Evolutionary conservation across 2,888 invertebrate genomes (phyloP), one percentile per base, ranked within the genome.

Genomic region (Pyrrhosoma nymphula): DNA sequence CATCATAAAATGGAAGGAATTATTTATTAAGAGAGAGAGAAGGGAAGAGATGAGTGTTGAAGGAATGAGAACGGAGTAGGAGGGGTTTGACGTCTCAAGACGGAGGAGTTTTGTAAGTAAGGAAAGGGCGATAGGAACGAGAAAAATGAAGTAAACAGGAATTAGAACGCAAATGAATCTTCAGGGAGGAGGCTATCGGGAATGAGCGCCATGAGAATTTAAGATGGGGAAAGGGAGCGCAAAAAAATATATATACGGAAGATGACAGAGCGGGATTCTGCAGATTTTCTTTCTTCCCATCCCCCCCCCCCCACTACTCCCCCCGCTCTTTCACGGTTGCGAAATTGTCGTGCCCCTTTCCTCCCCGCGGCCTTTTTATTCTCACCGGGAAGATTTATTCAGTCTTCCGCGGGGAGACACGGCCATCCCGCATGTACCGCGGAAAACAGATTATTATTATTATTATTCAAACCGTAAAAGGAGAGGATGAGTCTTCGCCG

Each of bases 111-210:
- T 26, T 69, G 69, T n/a, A 26, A 69, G 69, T 69, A n/a, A 69
- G 69, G n/a, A 23, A 26, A 47, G 20, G 82, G 82, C 35, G 82
- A 35, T 82, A 0, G 35, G 35, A n/a, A 82, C 30, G 82, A 82
- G 82, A 82, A 82, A 82, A 82, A 82, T 82, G 82, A 82, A 82
- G 82, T 35, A 82, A 82, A 82, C 82, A 82, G 82, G 82, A 82
- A 82, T 82, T 82, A 82, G 35, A 82, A 35, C 82, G 82, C 82
- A 82, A 82, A 82, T 82, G 82, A 82, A 82, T 82, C 82, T 82
- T 30, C 30, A 6, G 35, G 82, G 82, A 82, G 82, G 82, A 82
- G 35, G 82, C 82, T 6, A 82, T 16, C 82, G 14, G 35, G 82
- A 82, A 82, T 82, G 82, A 35, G 82, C 82, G 82, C 82, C 82